A percentile compares a stretch with the other conserved stretches of the same genome.
Conservation (phyloP, 2,797 vertebrate species). For the Diplodus sargus region DNA sequence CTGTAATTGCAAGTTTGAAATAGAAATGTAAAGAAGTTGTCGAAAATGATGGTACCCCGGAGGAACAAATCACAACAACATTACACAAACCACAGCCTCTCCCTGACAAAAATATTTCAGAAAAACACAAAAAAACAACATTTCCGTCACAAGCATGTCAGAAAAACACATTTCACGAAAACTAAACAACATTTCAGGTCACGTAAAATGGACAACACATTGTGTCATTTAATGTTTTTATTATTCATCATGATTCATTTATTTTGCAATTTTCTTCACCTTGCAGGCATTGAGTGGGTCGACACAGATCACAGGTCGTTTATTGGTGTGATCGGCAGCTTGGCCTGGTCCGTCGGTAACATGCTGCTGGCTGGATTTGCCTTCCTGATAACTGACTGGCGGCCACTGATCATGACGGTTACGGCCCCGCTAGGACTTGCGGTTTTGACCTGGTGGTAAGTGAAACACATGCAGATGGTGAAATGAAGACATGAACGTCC, state of each 20-base stretch:
- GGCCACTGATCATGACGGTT: slow-evolving; percentile 69
- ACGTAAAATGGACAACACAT: too few relatives aligned
- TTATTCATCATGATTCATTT: neutral
- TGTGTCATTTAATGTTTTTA: too few relatives aligned
- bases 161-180: too few relatives aligned
- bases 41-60: too few relatives aligned
- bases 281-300: slow-evolving; percentile 82
- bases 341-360: slow-evolving; percentile 79
- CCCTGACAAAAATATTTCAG: too few relatives aligned
- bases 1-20: neutral
- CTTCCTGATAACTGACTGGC: slow-evolving; percentile 78
- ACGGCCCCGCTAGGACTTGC: slow-evolving; percentile 86
- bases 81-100: too few relatives aligned
- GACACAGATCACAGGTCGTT: slow-evolving; percentile 74
- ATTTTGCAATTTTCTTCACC: neutral
- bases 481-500: too few relatives aligned
- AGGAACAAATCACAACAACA: too few relatives aligned
- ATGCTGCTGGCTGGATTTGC: slow-evolving; percentile 79
- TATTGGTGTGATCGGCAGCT: slow-evolving; percentile 71
- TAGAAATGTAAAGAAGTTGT: too few relatives aligned
- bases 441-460: slow-evolving; percentile 89
- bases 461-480: neutral
- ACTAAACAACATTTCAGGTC: too few relatives aligned
- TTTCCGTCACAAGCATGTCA: too few relatives aligned
- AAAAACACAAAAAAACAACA: too few relatives aligned